Evolutionary conservation across 2,888 invertebrate species (phyloP).

Genomic region (Pocota personata): DNA sequence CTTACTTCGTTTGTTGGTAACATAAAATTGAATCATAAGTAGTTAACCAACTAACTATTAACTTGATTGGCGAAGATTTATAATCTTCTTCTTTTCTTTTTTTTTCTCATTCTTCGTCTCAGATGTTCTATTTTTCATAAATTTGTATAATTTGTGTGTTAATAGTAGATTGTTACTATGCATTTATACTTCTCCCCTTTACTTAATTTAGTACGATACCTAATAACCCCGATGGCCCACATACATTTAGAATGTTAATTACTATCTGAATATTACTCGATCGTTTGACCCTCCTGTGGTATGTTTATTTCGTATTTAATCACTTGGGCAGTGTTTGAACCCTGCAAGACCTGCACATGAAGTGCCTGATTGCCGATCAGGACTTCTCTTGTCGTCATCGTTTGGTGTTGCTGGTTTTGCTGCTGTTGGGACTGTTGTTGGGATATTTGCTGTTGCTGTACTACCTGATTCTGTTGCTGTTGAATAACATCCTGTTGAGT

Average conservation of each 20-base stretch:
- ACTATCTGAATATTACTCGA: conserved; percentile 73
- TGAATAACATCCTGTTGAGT: conserved; percentile 77
- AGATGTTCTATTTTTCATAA: conserved; percentile 4
- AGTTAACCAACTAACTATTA: conserved; percentile 32
- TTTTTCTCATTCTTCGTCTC: conserved; percentile 1
- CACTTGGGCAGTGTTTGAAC: conserved; percentile 81
- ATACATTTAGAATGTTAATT: conserved; percentile 30
- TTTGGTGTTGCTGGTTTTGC: conserved; percentile 78
- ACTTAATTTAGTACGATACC: conserved; percentile 17
- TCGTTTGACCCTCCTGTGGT: conserved; percentile 81
- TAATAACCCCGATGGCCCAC: conserved; percentile 34
- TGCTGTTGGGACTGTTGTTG: conserved; percentile 82
- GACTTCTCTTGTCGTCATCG: conserved; percentile 82
- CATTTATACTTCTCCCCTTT: conserved; percentile 25
- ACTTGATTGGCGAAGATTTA: conserved; percentile 50
- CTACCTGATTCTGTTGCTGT: conserved; percentile 78
- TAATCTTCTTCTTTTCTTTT: conserved; percentile 37
- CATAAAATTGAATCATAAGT: conserved; percentile 30
- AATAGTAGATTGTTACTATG: conserved; percentile 52
- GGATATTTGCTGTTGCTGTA: conserved; percentile 80
- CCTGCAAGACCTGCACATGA: conserved; percentile 80
- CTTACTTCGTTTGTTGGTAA: conserved; percentile 15
- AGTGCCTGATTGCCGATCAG: conserved; percentile 83
- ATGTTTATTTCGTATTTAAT: conserved; percentile 86
- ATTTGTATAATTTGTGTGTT: conserved; percentile 29